A percentile compares a stretch with the other conserved stretches of the same genome.
Conservation (phyloP, 2,113 vertebrate species). For the Elanus axillaris region DNA sequence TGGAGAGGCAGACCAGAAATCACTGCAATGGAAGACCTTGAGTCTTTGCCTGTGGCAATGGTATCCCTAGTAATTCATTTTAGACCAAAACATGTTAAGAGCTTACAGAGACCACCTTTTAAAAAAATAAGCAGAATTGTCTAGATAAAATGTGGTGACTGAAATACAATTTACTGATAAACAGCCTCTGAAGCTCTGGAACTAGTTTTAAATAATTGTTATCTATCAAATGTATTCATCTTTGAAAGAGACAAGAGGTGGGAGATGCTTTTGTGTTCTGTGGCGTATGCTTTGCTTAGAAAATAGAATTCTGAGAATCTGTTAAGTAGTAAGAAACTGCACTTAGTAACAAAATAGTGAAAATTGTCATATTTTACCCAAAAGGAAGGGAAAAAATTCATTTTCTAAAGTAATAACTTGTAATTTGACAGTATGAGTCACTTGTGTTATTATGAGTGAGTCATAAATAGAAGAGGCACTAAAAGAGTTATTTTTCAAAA, state of each 20-base stretch:
- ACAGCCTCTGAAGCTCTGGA: background rate
- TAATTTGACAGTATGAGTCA: conserved; percentile 57
- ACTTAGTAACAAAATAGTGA: background rate
- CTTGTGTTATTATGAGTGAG: conserved; percentile 22
- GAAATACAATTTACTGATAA: background rate
- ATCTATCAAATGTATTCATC: background rate
- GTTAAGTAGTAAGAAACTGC: background rate
- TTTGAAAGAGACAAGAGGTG: background rate
- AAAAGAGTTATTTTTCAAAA: conserved; percentile 13
- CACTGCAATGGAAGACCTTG: background rate
- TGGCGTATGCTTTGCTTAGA: background rate
- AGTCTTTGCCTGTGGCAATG: background rate
- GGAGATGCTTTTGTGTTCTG: conserved; percentile 8
- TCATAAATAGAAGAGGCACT: conserved; percentile 40
- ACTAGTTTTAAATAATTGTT: background rate
- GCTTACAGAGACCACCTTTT: background rate
- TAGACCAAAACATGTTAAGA: background rate
- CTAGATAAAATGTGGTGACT: background rate
- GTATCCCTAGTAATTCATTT: background rate
- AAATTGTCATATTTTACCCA: conserved; percentile 3
- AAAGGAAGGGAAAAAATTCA: background rate
- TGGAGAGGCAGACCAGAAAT: background rate
- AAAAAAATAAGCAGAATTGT: background rate
- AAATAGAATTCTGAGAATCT: background rate
- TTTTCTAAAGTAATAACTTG: conserved; percentile 13